Evolutionary conservation across 2,113 vertebrate species (phyloP).

Genomic region (Lates calcarifer): DNA sequence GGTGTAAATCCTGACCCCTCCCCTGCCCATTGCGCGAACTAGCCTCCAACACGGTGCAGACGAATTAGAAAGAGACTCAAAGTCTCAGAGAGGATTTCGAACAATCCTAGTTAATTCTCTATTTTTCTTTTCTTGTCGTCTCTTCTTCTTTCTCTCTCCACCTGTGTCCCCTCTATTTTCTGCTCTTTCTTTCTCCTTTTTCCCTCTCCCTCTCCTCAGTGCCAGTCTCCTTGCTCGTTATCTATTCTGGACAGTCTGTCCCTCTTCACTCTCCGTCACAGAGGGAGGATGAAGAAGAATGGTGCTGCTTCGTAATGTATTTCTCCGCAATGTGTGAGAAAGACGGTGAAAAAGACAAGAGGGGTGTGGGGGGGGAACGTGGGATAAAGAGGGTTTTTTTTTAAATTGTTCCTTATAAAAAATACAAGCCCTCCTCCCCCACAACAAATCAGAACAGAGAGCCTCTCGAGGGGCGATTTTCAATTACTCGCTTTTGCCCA

Average conservation of each 20-base stretch:
- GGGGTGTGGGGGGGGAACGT: neutral
- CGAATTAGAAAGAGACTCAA: conserved; percentile 39
- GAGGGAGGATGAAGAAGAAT: conserved; percentile 72
- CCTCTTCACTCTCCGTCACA: conserved; percentile 70
- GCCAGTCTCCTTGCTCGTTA: conserved; percentile 69
- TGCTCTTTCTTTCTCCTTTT: conserved; percentile 6
- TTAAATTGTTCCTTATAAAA: conserved; percentile 49
- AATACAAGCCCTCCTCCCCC: conserved; percentile 19
- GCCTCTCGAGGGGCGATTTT: conserved; percentile 56
- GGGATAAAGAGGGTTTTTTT: conserved; percentile 14
- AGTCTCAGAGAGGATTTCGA: conserved; percentile 44
- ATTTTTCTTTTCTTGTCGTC: conserved; percentile 33
- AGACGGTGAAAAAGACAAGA: conserved; percentile 46
- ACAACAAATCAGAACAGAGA: conserved; percentile 61
- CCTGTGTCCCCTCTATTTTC: conserved; percentile 48
- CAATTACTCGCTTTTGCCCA: conserved; percentile 76
- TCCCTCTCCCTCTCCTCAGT: conserved; percentile 28
- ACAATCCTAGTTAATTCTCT: conserved; percentile 57
- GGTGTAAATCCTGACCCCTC: conserved; percentile 62
- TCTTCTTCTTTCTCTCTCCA: conserved; percentile 19
- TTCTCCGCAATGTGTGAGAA: conserved; percentile 63
- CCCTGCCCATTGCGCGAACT: conserved; percentile 61
- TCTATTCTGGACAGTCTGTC: conserved; percentile 78
- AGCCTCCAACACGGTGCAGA: conserved; percentile 39
- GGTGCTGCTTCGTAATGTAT: conserved; percentile 74